phyloP scores from a whole-genome alignment of 2,888 invertebrate genomes.

The Liposcelis brunnea region DNA sequence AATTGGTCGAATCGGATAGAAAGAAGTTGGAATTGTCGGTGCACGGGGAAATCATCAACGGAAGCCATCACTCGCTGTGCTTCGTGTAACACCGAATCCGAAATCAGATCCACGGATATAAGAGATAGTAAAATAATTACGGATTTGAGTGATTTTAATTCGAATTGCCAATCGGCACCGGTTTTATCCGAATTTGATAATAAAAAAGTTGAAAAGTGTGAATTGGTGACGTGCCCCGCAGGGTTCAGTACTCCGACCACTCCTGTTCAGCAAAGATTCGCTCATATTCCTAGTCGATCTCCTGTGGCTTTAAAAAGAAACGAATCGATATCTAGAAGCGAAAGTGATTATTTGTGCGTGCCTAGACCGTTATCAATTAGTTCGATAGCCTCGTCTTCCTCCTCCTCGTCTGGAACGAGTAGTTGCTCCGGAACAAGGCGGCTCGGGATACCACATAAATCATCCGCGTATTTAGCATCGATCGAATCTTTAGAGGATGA shows the following conservation, averaged over 20 bases:
- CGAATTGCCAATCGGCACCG: no score
- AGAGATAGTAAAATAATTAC: not conserved
- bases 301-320: no score
- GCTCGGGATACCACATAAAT: slow-evolving; percentile 32
- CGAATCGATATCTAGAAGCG: no score
- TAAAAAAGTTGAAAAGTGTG: no score
- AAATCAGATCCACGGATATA: slow-evolving; percentile 5
- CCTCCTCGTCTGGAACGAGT: slow-evolving; percentile 27
- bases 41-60: slow-evolving; percentile 6
- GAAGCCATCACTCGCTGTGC: slow-evolving; percentile 4
- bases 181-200: no score
- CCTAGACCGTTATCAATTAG: slow-evolving; percentile 54
- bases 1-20: slow-evolving; percentile 31
- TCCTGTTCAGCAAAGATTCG: not conserved
- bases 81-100: not conserved
- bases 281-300: no score
- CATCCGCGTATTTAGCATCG: slow-evolving; percentile 65
- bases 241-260: not conserved
- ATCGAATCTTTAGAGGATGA: slow-evolving; percentile 70
- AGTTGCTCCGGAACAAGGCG: slow-evolving; percentile 45
- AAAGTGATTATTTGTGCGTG: slow-evolving; percentile 11
- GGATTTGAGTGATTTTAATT: not conserved
- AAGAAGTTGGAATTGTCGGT: slow-evolving; percentile 18
- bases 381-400: slow-evolving; percentile 49
- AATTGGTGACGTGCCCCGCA: no score